phyloP scores from a whole-genome alignment of 1,140 invertebrate species.

The Mercenaria mercenaria region DNA sequence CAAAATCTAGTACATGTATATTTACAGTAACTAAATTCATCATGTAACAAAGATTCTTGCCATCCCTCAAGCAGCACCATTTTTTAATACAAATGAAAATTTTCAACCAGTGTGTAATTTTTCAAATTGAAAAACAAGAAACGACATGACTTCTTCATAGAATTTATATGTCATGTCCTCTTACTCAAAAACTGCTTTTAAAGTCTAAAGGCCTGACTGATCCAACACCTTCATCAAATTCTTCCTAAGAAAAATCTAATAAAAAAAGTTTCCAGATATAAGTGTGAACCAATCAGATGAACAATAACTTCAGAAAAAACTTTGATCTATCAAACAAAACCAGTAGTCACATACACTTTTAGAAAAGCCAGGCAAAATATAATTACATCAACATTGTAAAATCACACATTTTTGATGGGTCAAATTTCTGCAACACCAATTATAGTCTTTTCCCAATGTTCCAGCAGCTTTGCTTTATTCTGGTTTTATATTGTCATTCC shows the following conservation, averaged over 20 bases:
- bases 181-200: neutral
- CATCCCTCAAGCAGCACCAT: too few species aligned
- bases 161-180: neutral
- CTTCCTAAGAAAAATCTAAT: neutral
- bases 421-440: too few species aligned
- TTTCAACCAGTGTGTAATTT: neutral
- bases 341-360: conserved; percentile 46
- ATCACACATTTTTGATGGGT: too few species aligned
- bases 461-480: too few species aligned
- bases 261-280: neutral
- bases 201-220: neutral
- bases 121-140: conserved; percentile 25
- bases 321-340: conserved; percentile 18
- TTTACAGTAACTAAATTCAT: too few species aligned
- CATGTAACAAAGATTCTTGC: too few species aligned
- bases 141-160: neutral
- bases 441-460: too few species aligned
- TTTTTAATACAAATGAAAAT: too few species aligned
- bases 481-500: too few species aligned
- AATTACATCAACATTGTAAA: too few species aligned
- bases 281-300: conserved; percentile 9
- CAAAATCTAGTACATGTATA: too few species aligned
- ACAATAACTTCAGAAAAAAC: neutral
- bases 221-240: neutral
- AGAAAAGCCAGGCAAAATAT: neutral